phyloP scores from a whole-genome alignment of 2,113 vertebrate genomes.

The Aphyosemion australe region DNA sequence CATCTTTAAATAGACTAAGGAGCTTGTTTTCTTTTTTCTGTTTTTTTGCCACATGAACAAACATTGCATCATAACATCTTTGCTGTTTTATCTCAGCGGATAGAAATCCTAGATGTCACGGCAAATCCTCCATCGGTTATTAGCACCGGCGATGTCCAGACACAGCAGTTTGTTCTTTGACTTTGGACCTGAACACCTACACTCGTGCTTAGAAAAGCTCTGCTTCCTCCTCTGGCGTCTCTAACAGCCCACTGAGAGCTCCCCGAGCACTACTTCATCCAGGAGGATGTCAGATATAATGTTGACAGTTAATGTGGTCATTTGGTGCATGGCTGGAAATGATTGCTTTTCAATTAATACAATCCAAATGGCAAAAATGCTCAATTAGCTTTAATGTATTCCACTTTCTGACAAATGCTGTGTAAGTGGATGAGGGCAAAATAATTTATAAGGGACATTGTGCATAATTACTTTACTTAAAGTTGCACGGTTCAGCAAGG shows the following conservation, averaged over 20 bases:
- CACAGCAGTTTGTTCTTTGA: slow-evolving; percentile 60
- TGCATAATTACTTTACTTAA: slow-evolving; percentile 45
- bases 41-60: slow-evolving; percentile 20
- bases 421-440: slow-evolving; percentile 38
- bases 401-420: slow-evolving; percentile 53
- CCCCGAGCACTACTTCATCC: slow-evolving; percentile 61
- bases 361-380: slow-evolving; percentile 71
- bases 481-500: slow-evolving; percentile 33
- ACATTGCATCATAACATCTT: slow-evolving; percentile 23
- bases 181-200: slow-evolving; percentile 62
- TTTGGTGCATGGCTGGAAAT: slow-evolving; percentile 68
- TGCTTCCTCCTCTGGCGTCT: slow-evolving; percentile 31
- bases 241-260: slow-evolving; percentile 56
- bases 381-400: slow-evolving; percentile 75
- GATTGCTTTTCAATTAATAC: slow-evolving; percentile 76
- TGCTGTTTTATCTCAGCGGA: slow-evolving; percentile 38
- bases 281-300: slow-evolving; percentile 68
- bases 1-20: slow-evolving; percentile 52
- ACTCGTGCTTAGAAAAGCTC: slow-evolving; percentile 32
- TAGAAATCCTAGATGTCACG: slow-evolving; percentile 41
- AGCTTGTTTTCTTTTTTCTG: slow-evolving; percentile 21
- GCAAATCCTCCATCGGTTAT: slow-evolving; percentile 52
- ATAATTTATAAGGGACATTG: slow-evolving; percentile 46
- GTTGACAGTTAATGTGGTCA: slow-evolving; percentile 73
- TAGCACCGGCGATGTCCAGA: slow-evolving; percentile 49